Base-by-base conservation (phyloP, 2,113 vertebrate genomes). In the Colistium nudipinnis region DNA sequence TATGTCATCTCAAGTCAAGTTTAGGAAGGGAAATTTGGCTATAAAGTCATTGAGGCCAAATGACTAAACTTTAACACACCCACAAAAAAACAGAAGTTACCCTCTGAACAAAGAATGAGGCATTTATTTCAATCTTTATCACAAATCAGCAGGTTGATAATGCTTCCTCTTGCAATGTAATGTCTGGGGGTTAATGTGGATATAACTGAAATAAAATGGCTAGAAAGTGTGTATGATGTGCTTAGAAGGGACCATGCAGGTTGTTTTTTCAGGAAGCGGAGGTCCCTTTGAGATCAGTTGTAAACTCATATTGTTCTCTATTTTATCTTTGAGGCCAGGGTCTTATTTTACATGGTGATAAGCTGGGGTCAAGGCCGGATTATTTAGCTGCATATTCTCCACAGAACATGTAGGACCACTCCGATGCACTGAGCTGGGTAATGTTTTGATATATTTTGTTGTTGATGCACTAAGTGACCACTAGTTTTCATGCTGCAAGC, bases 151-250 rank as follows among this genome's bases (percentile, higher is more conserved):
- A 80, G 64, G 19, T 19, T 39, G 28, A 36, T 14, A 69, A 53
- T n/a, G 60, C 74, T 85, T 85, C 83, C 76, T 67, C 12, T 4
- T 14, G 53, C 27, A 60, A 62, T 12, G 24, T n/a, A 24, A 62
- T 3, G 54, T 57, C 25, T 31, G 47, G 22, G 13, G 56, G 30
- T 57, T 36, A 27, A 52, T 65, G 62, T 44, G 12, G n/a, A 6
- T 16, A 33, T 59, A 1, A 49, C n/a, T n/a, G 66, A 43, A 12
- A 24, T 43, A 3, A 44, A 53, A 67, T 35, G 17, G 16, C 6
- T 49, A 38, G 1, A 63, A 54, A 54, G 47, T 39, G 24, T 20
- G n/a, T n/a, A n/a, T n/a, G n/a, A n/a, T n/a, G n/a, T n/a, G n/a
- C n/a, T n/a, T n/a, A n/a, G n/a, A n/a, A n/a, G n/a, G n/a, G n/a